Evolutionary conservation across 2,888 invertebrate genomes (phyloP), one percentile per base, ranked within the genome.

Genomic region (Deilephila porcellus): DNA sequence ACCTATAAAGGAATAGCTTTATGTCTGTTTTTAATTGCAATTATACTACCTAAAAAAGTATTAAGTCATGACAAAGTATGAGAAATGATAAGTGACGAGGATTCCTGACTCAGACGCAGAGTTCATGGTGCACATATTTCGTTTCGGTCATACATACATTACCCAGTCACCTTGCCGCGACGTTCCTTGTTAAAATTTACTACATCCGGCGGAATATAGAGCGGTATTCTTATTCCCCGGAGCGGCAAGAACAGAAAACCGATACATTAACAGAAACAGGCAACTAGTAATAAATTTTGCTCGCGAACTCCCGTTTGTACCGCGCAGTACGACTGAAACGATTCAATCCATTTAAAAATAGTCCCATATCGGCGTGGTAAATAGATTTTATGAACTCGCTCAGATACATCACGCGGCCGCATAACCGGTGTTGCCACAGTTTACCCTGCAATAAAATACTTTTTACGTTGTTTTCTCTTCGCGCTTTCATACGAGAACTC

Each of bases 311-410:
- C 56, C 67, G 67, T 67, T 67, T 67, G 67, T 67, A 67, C 67
- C 52, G 52, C 52, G 52, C 67, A 67, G 20, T 67, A 52, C 67
- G 52, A 20, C 67, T 52, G 52, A 67, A 67, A 52, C 67, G 25
- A 52, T 67, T 67, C 67, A 67, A 67, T 67, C 45, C 67, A 67
- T 67, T 67, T 67, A 67, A 67, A 67, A 67, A 67, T 67, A 67
- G 67, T 67, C 67, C 67, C 67, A 67, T 67, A 67, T 67, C 67
- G 67, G 52, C 67, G 52, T 67, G 45, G 52, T 67, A 67, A 67
- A 64, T 64, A 67, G 67, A 67, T 67, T 67, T 67, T 67, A 67
- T 67, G 67, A 67, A 67, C 67, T 25, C 67, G 67, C 25, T 67
- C 67, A 67, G 67, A 67, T 67, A 67, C 45, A 67, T 67, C 67